phyloP scores from a whole-genome alignment of 2,797 vertebrate genomes.

The Microchirus variegatus region DNA sequence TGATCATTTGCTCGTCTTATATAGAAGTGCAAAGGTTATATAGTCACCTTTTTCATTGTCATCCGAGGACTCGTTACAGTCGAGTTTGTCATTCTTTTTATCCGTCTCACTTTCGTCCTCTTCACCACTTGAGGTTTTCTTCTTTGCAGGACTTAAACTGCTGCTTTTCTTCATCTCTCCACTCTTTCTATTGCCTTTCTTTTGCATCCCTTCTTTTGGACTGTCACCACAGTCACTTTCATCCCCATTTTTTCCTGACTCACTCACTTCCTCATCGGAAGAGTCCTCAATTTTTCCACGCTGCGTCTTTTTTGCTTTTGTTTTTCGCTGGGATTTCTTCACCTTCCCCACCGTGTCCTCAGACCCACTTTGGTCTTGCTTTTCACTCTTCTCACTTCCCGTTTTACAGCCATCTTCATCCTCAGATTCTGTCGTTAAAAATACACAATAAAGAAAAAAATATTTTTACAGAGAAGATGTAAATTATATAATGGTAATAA shows the following conservation, averaged over 20 bases:
- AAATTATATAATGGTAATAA: too few species aligned
- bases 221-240: slow-evolving; percentile 18
- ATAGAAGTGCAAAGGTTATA: neutral
- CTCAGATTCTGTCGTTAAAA: slow-evolving; percentile 29
- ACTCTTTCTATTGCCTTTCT: slow-evolving; percentile 9
- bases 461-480: neutral
- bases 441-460: neutral
- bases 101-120: slow-evolving; percentile 28
- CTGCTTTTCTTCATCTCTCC: neutral
- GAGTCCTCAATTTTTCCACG: slow-evolving; percentile 30
- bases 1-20: neutral
- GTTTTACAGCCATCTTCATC: slow-evolving; percentile 21
- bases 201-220: slow-evolving; percentile 20
- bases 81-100: slow-evolving; percentile 14
- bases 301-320: slow-evolving; percentile 8
- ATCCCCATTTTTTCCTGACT: neutral
- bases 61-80: slow-evolving; percentile 24
- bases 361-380: slow-evolving; percentile 27
- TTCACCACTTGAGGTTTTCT: slow-evolving; percentile 16
- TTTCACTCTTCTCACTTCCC: slow-evolving; percentile 42
- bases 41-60: slow-evolving; percentile 50
- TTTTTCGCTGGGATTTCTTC: slow-evolving; percentile 8
- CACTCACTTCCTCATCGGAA: slow-evolving; percentile 35
- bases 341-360: slow-evolving; percentile 16
- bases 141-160: slow-evolving; percentile 11